Conservation (phyloP, 1,140 invertebrate genomes). For the Apis mellifera region Amel_HAv3.1 CM009936.2:5702501-5703000, state of each 20-base stretch:
- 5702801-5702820: conserved; percentile 53
- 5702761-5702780: conserved; percentile 59
- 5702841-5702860: conserved; percentile 2
- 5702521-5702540: background rate
- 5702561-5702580: background rate
- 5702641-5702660: conserved; percentile 54
- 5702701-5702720: conserved; percentile 58
- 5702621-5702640: conserved; percentile 39
- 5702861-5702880: background rate
- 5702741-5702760: conserved; percentile 62
- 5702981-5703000: too few relatives aligned
- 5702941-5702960: too few relatives aligned
- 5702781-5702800: conserved; percentile 54
- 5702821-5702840: conserved; percentile 52
- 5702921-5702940: too few relatives aligned
- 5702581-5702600: background rate
- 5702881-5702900: too few relatives aligned
- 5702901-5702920: too few relatives aligned
- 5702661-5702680: conserved; percentile 56
- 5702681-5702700: conserved; percentile 51
- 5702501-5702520: background rate
- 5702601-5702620: conserved; percentile 45
- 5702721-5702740: conserved; percentile 63
- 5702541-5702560: background rate
- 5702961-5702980: too few relatives aligned